phyloP scores from a whole-genome alignment of 2,797 vertebrate genomes.

The Melanotaenia parkinsoni region DNA sequence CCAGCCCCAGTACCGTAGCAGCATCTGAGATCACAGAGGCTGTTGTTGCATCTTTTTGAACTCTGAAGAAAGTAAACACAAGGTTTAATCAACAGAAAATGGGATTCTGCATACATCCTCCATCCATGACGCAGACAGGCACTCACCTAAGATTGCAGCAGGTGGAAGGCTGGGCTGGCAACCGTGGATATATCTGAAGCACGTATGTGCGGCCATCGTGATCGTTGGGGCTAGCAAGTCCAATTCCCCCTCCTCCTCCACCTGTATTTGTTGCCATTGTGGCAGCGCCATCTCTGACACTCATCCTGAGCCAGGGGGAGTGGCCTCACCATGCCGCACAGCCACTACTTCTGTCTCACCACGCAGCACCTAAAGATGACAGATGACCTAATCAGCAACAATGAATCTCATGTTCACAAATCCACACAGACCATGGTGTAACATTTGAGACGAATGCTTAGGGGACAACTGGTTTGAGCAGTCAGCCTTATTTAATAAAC shows the following conservation, averaged over 20 bases:
- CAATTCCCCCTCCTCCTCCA: conserved; percentile 73
- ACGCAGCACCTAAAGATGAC: conserved; percentile 81
- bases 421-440: not conserved
- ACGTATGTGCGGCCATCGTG: conserved; percentile 85
- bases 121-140: not conserved
- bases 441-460: not conserved
- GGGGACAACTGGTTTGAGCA: not conserved
- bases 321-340: conserved; percentile 90
- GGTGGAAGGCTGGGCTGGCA: conserved; percentile 80
- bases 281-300: conserved; percentile 89
- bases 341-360: conserved; percentile 76
- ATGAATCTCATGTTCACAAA: not conserved
- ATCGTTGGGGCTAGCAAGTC: conserved; percentile 82
- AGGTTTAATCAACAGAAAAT: not conserved
- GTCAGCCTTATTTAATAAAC: conserved; percentile 10
- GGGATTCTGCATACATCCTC: not conserved
- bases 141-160: conserved; percentile 85
- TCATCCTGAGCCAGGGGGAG: conserved; percentile 91
- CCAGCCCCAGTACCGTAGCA: conserved; percentile 86
- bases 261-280: conserved; percentile 75
- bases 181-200: conserved; percentile 93
- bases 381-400: conserved; percentile 16
- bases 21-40: conserved; percentile 89
- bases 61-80: conserved; percentile 67
- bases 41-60: conserved; percentile 90